Evolutionary conservation across 2,797 vertebrate genomes (phyloP).

Genomic region (Chaenodraco wilsoni): DNA sequence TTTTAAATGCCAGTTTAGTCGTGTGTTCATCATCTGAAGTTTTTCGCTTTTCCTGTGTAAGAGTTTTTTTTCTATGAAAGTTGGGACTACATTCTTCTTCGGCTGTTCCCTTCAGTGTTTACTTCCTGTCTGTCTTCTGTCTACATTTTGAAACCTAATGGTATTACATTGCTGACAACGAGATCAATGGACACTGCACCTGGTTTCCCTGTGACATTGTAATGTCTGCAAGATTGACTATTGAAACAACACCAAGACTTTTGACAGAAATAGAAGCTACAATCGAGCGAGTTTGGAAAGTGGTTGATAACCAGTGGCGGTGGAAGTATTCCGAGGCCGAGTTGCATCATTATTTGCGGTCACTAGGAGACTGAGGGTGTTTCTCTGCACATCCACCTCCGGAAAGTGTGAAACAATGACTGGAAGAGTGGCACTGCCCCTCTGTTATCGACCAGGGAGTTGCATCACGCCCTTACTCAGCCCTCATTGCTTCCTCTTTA

Average conservation of each 20-base stretch:
- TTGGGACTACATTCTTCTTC: too few species aligned
- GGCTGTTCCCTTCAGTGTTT: too few species aligned
- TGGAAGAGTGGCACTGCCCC: slow-evolving; percentile 61
- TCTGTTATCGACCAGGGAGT: slow-evolving; percentile 21
- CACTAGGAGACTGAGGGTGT: slow-evolving; percentile 33
- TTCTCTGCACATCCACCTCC: slow-evolving; percentile 46
- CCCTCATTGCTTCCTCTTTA: slow-evolving; percentile 57
- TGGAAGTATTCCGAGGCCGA: background rate
- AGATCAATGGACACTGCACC: slow-evolving; percentile 38
- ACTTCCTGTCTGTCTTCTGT: too few species aligned
- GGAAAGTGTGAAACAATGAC: slow-evolving; percentile 74
- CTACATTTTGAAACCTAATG: background rate
- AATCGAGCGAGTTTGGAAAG: background rate
- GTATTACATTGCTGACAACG: slow-evolving; percentile 46
- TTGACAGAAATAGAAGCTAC: background rate
- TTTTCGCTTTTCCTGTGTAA: too few species aligned
- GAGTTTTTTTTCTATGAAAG: too few species aligned
- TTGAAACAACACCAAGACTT: slow-evolving; percentile 6
- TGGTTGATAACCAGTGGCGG: background rate
- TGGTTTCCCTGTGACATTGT: slow-evolving; percentile 34
- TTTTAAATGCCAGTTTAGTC: too few species aligned
- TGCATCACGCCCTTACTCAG: slow-evolving; percentile 64
- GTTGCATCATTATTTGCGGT: slow-evolving; percentile 20
- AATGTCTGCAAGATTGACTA: slow-evolving; percentile 5
- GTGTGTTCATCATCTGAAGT: too few species aligned